phyloP scores from a whole-genome alignment of 2,113 vertebrate species.

The Ia io region DNA sequence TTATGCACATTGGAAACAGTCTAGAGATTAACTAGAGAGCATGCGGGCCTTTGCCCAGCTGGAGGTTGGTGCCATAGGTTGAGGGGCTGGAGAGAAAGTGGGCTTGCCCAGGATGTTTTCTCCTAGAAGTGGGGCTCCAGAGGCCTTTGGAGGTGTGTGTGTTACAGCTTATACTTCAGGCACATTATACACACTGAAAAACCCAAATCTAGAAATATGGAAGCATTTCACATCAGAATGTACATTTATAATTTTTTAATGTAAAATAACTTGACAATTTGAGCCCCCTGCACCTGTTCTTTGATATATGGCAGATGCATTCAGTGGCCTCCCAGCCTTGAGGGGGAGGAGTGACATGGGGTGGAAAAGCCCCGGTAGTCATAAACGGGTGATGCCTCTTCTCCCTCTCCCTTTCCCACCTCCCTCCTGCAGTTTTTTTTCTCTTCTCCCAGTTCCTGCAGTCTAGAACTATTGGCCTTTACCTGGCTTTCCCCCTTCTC shows the following conservation, averaged over 20 bases:
- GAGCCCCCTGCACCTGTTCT: background rate
- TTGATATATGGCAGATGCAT: background rate
- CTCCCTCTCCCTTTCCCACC: accelerated
- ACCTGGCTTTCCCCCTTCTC: background rate
- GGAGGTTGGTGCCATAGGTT: too few relatives aligned
- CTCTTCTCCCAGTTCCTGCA: background rate
- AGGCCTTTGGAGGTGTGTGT: background rate
- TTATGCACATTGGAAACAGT: background rate
- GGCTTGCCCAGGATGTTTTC: background rate
- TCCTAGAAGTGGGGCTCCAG: background rate
- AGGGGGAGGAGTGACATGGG: background rate
- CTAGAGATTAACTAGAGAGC: background rate
- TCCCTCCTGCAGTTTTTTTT: too few relatives aligned
- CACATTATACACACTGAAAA: background rate
- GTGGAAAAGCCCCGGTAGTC: accelerated
- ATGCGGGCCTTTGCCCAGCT: accelerated
- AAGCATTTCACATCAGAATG: background rate
- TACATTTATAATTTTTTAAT: background rate
- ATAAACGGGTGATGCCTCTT: background rate
- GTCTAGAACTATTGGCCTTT: too few relatives aligned
- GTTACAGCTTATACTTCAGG: background rate
- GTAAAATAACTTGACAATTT: background rate
- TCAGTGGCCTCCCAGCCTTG: background rate
- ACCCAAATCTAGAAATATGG: background rate
- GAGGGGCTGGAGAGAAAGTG: accelerated